These are phyloP conservation scores for Synanthedon vespiformis DNA, from an alignment of 2,888 invertebrate species.

Conservation along the genomic window DNA sequence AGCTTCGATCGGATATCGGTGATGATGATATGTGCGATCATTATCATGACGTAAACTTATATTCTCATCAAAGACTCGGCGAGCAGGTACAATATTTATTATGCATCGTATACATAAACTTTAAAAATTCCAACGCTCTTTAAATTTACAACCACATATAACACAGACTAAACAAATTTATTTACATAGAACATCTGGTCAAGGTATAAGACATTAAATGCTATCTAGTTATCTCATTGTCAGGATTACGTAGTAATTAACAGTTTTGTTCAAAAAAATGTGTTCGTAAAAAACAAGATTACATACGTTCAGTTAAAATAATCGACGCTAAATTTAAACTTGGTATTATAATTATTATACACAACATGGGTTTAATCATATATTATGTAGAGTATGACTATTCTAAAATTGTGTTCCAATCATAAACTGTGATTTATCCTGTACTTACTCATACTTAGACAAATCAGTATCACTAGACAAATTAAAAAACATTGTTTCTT, in stretches of 20 bases:
- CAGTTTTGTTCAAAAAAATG: no score
- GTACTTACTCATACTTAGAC: no score
- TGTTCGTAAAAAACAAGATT: no score
- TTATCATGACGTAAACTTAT: not conserved
- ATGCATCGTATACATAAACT: not conserved
- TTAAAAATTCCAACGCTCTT: not conserved
- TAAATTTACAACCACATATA: not conserved
- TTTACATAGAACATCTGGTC: constrained; percentile 25
- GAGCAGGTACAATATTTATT: not conserved
- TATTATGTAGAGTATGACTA: no score
- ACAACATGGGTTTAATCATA: no score
- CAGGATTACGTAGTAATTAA: not conserved
- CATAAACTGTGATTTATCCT: no score
- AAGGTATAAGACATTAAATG: not conserved
- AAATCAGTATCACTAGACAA: no score
- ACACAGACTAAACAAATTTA: constrained; percentile 43
- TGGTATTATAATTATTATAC: no score
- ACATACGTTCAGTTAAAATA: no score
- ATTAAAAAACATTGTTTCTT: no score
- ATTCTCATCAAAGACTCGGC: not conserved
- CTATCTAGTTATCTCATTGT: not conserved
- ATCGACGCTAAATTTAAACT: no score
- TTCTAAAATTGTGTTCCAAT: no score
- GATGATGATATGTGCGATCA: not conserved
- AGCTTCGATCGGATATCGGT: not conserved